Conservation (phyloP, 53 echinoderm and acorn worm genomes). For the Astropecten irregularis region DNA sequence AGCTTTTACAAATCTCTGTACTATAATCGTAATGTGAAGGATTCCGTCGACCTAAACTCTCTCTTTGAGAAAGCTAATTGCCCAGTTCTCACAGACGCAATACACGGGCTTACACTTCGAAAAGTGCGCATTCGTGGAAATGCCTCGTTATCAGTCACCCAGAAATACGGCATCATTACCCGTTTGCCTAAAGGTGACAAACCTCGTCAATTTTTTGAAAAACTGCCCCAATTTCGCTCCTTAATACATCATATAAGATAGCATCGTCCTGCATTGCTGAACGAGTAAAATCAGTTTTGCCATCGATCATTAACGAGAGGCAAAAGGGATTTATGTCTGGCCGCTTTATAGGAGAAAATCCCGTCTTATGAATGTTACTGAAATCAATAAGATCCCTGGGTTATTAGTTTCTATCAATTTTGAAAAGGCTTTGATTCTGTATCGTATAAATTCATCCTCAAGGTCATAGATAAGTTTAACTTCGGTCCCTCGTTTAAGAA, state of each 20-base stretch:
- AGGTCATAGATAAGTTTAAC: neutral
- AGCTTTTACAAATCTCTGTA: no score
- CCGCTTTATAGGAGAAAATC: conserved; percentile 58
- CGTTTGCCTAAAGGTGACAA: conserved; percentile 56
- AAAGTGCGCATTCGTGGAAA: no score
- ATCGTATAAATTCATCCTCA: neutral
- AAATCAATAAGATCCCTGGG: conserved; percentile 29
- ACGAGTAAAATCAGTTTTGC: conserved; percentile 2
- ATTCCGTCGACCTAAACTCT: no score
- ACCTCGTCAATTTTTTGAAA: conserved; percentile 29
- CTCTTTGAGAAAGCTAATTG: no score
- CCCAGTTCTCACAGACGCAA: no score
- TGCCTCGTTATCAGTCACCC: no score
- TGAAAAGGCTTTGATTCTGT: conserved; percentile 13
- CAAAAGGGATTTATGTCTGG: conserved; percentile 47
- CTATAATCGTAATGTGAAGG: no score
- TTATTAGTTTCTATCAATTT: conserved; percentile 27
- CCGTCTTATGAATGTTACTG: conserved; percentile 34
- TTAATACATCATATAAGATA: conserved; percentile 39
- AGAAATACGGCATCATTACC: conserved; percentile 48
- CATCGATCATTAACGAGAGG: neutral
- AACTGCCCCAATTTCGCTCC: conserved; percentile 62
- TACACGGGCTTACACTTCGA: no score
- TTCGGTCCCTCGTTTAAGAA: conserved; percentile 22
- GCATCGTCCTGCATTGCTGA: conserved; percentile 17